Evolutionary conservation across 2,797 vertebrate species (phyloP).

Genomic region (Anguilla anguilla): DNA sequence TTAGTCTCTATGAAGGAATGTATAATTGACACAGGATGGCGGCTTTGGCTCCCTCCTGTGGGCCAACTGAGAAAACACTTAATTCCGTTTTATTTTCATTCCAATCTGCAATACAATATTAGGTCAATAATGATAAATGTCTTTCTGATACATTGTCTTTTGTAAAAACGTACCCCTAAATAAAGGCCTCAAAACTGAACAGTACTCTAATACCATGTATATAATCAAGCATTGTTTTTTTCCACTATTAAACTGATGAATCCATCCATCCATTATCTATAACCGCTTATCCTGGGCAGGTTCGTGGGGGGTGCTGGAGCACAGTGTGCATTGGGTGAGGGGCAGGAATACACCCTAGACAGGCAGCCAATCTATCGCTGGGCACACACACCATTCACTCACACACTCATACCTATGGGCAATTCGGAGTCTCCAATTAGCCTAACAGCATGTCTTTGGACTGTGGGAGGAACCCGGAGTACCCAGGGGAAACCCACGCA

Average conservation of each 20-base stretch:
- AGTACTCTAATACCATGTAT: background rate
- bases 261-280: background rate
- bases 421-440: too few relatives aligned
- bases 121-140: background rate
- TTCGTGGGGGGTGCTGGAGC: too few relatives aligned
- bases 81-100: background rate
- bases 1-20: background rate
- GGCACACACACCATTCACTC: too few relatives aligned
- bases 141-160: background rate
- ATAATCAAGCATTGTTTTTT: background rate
- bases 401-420: too few relatives aligned
- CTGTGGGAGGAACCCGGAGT: too few relatives aligned
- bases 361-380: too few relatives aligned
- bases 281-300: too few relatives aligned
- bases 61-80: background rate
- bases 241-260: background rate
- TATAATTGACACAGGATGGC: background rate
- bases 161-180: background rate
- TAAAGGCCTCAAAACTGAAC: background rate
- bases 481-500: too few relatives aligned
- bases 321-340: too few relatives aligned
- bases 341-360: too few relatives aligned
- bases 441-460: too few relatives aligned
- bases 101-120: background rate
- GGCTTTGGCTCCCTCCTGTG: background rate